These are phyloP conservation scores for Toxotes chatareus DNA, from an alignment of 2,113 vertebrate genomes.

Conservation along the genomic window DNA sequence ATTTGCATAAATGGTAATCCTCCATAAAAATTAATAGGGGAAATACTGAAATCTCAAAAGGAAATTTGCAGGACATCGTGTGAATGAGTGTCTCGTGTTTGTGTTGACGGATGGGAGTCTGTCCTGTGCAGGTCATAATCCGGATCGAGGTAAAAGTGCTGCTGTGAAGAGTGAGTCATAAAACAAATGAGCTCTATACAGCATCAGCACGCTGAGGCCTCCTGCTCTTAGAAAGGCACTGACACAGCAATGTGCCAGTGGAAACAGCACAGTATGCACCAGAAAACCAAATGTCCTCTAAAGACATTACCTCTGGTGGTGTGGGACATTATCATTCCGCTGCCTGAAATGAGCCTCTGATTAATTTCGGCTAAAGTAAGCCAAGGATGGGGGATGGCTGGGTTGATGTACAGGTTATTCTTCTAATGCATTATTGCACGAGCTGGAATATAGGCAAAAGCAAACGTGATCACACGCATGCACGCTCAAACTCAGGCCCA, in stretches of 20 bases:
- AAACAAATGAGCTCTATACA: slow-evolving; percentile 55
- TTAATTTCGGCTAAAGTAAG: slow-evolving; percentile 47
- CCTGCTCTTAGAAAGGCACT: slow-evolving; percentile 44
- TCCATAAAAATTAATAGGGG: not conserved
- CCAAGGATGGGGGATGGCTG: slow-evolving; percentile 17
- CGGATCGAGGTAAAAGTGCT: slow-evolving; percentile 20
- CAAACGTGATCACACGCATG: not conserved
- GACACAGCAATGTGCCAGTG: slow-evolving; percentile 61
- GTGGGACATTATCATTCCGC: slow-evolving; percentile 31
- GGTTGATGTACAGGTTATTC: slow-evolving; percentile 17
- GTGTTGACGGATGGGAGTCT: not conserved
- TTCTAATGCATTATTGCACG: slow-evolving; percentile 40
- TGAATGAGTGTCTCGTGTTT: not conserved
- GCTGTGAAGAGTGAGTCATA: slow-evolving; percentile 61
- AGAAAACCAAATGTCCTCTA: slow-evolving; percentile 69
- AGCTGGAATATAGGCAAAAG: not conserved
- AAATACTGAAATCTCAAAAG: not conserved
- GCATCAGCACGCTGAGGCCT: slow-evolving; percentile 56
- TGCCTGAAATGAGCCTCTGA: slow-evolving; percentile 27
- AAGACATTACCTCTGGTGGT: slow-evolving; percentile 51
- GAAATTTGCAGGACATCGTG: not conserved
- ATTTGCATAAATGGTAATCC: not conserved
- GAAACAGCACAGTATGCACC: slow-evolving; percentile 61
- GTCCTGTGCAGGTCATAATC: not conserved
- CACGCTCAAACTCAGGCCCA: not conserved